Evolutionary conservation across 2,797 vertebrate species (phyloP).

Genomic region (Coilia nasus): DNA sequence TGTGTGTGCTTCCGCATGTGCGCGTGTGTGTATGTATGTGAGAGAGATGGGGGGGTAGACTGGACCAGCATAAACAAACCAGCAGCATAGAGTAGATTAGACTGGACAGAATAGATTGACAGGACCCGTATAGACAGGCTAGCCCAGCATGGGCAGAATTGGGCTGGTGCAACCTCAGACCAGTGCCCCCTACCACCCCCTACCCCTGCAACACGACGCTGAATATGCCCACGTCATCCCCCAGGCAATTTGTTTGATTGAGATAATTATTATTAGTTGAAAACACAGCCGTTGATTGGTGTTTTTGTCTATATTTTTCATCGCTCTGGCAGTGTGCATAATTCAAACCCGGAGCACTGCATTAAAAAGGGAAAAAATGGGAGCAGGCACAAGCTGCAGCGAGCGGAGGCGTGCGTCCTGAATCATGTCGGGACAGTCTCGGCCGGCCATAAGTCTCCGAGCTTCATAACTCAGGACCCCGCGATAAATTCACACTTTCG

Average conservation of each 20-base stretch:
- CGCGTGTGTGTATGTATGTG: too few species aligned
- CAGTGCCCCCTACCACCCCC: slow-evolving; percentile 30
- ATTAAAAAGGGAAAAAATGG: background rate
- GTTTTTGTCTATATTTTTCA: slow-evolving; percentile 57
- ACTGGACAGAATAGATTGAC: too few species aligned
- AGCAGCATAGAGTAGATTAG: too few species aligned
- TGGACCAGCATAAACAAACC: too few species aligned
- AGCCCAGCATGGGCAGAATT: too few species aligned
- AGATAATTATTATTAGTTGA: slow-evolving; percentile 68
- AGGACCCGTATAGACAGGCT: too few species aligned
- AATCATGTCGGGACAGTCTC: slow-evolving; percentile 31
- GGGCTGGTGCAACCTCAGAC: too few species aligned
- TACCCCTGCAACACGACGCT: slow-evolving; percentile 53
- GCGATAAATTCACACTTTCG: slow-evolving; percentile 43
- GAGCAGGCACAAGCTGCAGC: background rate
- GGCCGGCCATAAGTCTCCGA: slow-evolving; percentile 30
- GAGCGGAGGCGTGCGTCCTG: background rate
- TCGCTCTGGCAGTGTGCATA: slow-evolving; percentile 58
- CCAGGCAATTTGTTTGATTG: slow-evolving; percentile 67
- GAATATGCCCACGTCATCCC: slow-evolving; percentile 67
- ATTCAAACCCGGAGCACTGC: slow-evolving; percentile 43
- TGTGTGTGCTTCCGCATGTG: too few species aligned
- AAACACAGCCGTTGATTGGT: slow-evolving; percentile 69
- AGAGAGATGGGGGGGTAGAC: too few species aligned
- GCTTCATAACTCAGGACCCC: slow-evolving; percentile 26